Percentiles rank a stretch among this genome's conserved stretches.
Evolutionary conservation across 2,797 vertebrate genomes (phyloP).

Genomic region (Schizopygopsis pylzovi): DNA sequence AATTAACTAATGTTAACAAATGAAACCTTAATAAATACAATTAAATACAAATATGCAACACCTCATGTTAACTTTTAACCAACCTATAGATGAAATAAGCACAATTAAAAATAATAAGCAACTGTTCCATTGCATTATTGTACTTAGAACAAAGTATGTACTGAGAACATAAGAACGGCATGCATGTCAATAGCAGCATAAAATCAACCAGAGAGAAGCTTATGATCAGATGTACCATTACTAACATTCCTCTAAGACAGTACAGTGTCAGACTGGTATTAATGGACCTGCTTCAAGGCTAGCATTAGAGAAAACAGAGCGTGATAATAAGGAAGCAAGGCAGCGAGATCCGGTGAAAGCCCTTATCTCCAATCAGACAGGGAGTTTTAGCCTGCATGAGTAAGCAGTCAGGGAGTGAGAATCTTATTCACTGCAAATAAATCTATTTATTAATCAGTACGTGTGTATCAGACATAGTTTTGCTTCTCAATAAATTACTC

Average conservation of each 20-base stretch:
- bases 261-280: neutral
- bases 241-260: neutral
- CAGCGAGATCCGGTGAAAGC: neutral
- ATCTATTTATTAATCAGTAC: neutral
- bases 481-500: neutral
- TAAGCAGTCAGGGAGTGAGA: neutral
- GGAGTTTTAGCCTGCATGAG: conserved; percentile 11
- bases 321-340: conserved; percentile 14
- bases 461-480: neutral
- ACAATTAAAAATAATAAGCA: neutral
- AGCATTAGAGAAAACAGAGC: conserved; percentile 6
- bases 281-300: conserved; percentile 18
- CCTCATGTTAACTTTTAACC: neutral
- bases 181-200: neutral
- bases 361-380: conserved; percentile 21
- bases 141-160: neutral
- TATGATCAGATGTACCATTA: neutral
- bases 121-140: neutral
- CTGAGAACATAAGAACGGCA: neutral
- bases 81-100: neutral
- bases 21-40: neutral
- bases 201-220: neutral
- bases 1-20: neutral
- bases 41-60: conserved; percentile 1
- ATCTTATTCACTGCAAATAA: conserved; percentile 2